Evolutionary conservation across 2,888 invertebrate species (phyloP), one percentile per base, ranked within the genome.

Genomic region (Chalcis sispes): DNA sequence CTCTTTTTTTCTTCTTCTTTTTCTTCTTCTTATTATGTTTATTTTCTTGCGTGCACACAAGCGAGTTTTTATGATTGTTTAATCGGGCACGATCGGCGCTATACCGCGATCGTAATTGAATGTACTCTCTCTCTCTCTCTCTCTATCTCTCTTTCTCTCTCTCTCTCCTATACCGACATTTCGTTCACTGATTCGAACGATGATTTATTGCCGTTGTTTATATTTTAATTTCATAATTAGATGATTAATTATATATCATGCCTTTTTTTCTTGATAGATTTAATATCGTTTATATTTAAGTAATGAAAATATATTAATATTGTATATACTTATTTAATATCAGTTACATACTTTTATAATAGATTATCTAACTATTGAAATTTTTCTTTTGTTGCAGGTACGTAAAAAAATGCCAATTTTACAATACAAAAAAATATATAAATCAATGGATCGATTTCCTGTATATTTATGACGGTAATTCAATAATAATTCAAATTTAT

Each of bases 301-400:
- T n/a, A n/a, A n/a, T n/a, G n/a, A n/a, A n/a, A n/a, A n/a, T n/a
- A n/a, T n/a, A n/a, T n/a, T n/a, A n/a, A n/a, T n/a, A n/a, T n/a
- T n/a, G n/a, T n/a, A n/a, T n/a, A n/a, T n/a, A n/a, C n/a, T n/a
- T n/a, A n/a, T n/a, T n/a, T n/a, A n/a, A n/a, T n/a, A n/a, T n/a
- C n/a, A n/a, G n/a, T n/a, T n/a, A n/a, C n/a, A n/a, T n/a, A n/a
- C n/a, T n/a, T n/a, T n/a, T n/a, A n/a, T n/a, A n/a, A n/a, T n/a
- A n/a, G n/a, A n/a, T n/a, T n/a, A n/a, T n/a, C n/a, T n/a, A n/a
- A n/a, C n/a, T n/a, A n/a, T n/a, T n/a, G n/a, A 59, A 20, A 56
- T 61, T 52, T 36, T 36, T 23, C 78, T 74, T 81, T 74, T 79
- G 80, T 82, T 81, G 50, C 79, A 81, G 81, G 82, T 82, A 81